Evolutionary conservation across 2,888 invertebrate species (phyloP), one percentile per base, ranked within the genome.

Genomic region (Gortyna flavago): DNA sequence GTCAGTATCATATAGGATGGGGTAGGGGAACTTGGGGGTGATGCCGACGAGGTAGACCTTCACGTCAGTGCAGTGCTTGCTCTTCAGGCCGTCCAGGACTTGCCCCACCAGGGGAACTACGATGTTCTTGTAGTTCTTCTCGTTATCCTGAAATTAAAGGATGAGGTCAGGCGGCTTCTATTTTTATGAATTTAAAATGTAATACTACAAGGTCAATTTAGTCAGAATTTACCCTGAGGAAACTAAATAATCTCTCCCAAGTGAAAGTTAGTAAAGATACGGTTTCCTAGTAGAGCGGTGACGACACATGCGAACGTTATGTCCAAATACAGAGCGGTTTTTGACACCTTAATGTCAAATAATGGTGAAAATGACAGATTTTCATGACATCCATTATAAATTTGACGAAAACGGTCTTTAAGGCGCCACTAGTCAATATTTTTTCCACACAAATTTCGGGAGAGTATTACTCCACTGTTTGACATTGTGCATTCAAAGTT

Each of bases 111-210:
- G 93, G 0, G 98, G 97, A 25, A 97, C 96, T 1, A 98, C 93
- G 80, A 98, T 92, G 48, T 97, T 97, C 85, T 97, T 97, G 96
- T 97, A 98, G 62, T 97, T 93, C 83, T 97, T 96, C 88, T 97
- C 97, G 92, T 98, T 98, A 62, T 95, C 93, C 92, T 97, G 93
- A 7, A 92, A 93, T 35, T 61, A 70, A 21, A 11, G 3, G 13
- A 35, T 51, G 2, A 35, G 25, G n/a, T 57, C 51, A 59, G 25
- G 6, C 18, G 6, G 6, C 0, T 35, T 18, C 3, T n/a, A 25
- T 48, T 48, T 66, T 29, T 29, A 21, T 21, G 21, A 4, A 29
- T 29, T 25, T 67, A 2, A 4, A 16, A 1, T 2, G 25, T 8
- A 32, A 32, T 51, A 8, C 32, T 32, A 25, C 35, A 16, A 16